These are phyloP conservation scores for Stegastes partitus DNA, from an alignment of 2,113 vertebrate genomes.

Conservation along the genomic window DNA sequence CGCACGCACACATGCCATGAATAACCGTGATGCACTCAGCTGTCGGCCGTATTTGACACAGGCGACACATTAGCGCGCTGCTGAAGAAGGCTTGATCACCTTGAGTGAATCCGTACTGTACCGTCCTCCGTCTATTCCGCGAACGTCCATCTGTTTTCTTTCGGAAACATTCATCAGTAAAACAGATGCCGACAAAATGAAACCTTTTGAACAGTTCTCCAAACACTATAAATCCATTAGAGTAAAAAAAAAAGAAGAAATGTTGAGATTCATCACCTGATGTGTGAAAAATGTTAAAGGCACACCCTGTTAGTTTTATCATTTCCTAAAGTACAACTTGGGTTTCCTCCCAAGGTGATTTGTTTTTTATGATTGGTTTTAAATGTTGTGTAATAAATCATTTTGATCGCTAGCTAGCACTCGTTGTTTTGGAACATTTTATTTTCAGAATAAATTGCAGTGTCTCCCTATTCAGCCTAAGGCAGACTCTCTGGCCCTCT, in stretches of 20 bases:
- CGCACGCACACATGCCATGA: constrained; percentile 40
- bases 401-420: not conserved
- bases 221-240: constrained; percentile 53
- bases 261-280: constrained; percentile 29
- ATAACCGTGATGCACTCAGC: constrained; percentile 50
- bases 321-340: constrained; percentile 32
- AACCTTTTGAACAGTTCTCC: constrained; percentile 23
- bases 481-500: not conserved
- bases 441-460: constrained; percentile 36
- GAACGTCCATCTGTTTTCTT: constrained; percentile 27
- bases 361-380: constrained; percentile 27
- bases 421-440: constrained; percentile 42
- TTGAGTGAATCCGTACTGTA: constrained; percentile 36
- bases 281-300: constrained; percentile 12
- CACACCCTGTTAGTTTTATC: constrained; percentile 10
- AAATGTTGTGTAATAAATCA: constrained; percentile 44
- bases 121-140: constrained; percentile 17
- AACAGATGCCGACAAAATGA: constrained; percentile 45
- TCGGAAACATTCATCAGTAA: constrained; percentile 33
- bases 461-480: constrained; percentile 3
- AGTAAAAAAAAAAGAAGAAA: constrained; percentile 3
- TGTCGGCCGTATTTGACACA: constrained; percentile 39
- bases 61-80: constrained; percentile 40
- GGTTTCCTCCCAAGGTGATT: constrained; percentile 47
- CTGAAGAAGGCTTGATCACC: constrained; percentile 56